phyloP scores from a whole-genome alignment of 2,797 vertebrate genomes.

The Pipistrellus kuhlii region DNA sequence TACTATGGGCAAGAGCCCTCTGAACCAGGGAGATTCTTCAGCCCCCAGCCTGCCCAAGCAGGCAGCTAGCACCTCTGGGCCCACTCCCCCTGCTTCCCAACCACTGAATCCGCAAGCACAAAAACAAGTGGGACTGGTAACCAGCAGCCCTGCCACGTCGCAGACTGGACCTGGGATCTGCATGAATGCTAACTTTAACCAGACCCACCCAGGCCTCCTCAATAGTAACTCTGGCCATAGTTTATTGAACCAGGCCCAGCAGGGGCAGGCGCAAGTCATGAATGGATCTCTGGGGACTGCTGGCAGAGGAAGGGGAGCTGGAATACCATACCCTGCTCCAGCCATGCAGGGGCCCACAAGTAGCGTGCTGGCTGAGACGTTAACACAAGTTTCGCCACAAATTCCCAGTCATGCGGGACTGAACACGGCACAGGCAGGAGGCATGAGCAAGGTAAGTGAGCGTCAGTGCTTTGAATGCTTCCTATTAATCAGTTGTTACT shows the following conservation, averaged over 20 bases:
- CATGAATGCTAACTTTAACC: conserved; percentile 94
- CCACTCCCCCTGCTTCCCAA: conserved; percentile 90
- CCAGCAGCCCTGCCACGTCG: conserved; percentile 89
- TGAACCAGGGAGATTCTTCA: conserved; percentile 91
- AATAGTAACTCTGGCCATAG: conserved; percentile 94
- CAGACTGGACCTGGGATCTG: conserved; percentile 93
- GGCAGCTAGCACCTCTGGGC: conserved; percentile 90
- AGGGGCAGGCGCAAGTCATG: conserved; percentile 95
- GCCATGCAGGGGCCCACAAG: conserved; percentile 91
- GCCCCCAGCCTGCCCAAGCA: conserved; percentile 88
- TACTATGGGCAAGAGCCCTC: conserved; percentile 94
- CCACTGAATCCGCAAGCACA: conserved; percentile 93
- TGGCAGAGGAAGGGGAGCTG: conserved; percentile 93
- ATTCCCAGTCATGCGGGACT: conserved; percentile 92
- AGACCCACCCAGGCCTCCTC: conserved; percentile 92
- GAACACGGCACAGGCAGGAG: conserved; percentile 93
- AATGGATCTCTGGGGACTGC: conserved; percentile 95
- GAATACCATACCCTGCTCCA: conserved; percentile 92
- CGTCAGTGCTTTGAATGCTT: not conserved
- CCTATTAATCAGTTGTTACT: not conserved
- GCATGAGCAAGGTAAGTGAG: conserved; percentile 95
- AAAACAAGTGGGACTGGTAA: conserved; percentile 93
- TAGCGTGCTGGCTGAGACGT: conserved; percentile 95
- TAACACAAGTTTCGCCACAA: conserved; percentile 94
- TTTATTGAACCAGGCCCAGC: conserved; percentile 92